These are phyloP conservation scores for Saccostrea cuccullata DNA, from an alignment of 1,140 invertebrate genomes.

Conservation along the genomic window DNA sequence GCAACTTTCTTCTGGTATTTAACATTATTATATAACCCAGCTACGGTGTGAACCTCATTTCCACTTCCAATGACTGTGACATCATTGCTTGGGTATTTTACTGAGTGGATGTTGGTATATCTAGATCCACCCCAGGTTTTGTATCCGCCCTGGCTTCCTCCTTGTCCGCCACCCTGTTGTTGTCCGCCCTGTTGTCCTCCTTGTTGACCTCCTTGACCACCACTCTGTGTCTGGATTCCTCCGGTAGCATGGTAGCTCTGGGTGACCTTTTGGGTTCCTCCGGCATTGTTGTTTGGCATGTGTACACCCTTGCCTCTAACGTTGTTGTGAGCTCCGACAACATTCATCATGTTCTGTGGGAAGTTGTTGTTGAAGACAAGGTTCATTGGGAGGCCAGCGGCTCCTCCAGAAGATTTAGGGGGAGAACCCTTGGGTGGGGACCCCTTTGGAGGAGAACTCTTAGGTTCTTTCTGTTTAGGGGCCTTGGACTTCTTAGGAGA, in stretches of 20 bases:
- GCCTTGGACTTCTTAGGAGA: constrained; percentile 28
- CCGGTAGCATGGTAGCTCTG: constrained; percentile 1
- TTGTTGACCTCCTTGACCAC: background rate
- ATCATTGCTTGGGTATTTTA: constrained; percentile 28
- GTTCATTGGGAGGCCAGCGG: background rate
- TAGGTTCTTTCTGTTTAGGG: background rate
- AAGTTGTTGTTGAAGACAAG: constrained; percentile 31
- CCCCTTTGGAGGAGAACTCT: background rate
- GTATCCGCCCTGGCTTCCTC: background rate
- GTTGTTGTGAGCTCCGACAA: constrained; percentile 18
- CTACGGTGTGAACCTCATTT: constrained; percentile 11
- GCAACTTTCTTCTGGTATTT: constrained; percentile 23
- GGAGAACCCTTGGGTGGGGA: constrained; percentile 18
- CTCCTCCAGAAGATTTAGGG: background rate
- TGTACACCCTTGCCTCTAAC: constrained; percentile 10
- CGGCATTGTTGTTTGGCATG: constrained; percentile 7
- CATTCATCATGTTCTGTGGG: constrained; percentile 26
- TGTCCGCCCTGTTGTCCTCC: background rate
- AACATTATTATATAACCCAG: constrained; percentile 5
- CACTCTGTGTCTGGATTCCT: constrained; percentile 17
- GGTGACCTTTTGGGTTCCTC: constrained; percentile 21
- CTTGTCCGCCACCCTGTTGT: constrained; percentile 8
- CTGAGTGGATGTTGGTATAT: background rate
- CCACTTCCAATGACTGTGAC: constrained; percentile 2
- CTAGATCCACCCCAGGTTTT: background rate